Conservation (phyloP, 2,888 invertebrate genomes). For the Lutraria lutraria region DNA sequence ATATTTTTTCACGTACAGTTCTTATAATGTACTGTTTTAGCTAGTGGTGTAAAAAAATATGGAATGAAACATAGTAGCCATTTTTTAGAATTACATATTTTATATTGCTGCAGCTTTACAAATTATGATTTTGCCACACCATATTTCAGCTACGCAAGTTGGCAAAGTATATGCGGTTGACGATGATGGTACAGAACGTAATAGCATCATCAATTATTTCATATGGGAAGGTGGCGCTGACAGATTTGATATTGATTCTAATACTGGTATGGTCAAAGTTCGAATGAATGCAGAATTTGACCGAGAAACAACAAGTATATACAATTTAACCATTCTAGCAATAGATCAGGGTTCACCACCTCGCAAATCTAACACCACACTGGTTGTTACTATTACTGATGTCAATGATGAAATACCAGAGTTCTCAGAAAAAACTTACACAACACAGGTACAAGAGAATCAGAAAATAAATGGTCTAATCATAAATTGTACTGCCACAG, state of each 20-base stretch:
- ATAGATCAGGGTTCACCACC: slow-evolving; percentile 74
- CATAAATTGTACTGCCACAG: background rate
- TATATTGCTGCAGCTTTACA: no score
- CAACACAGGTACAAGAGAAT: background rate
- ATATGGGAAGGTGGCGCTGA: slow-evolving; percentile 52
- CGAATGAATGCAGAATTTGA: slow-evolving; percentile 50
- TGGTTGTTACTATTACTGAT: slow-evolving; percentile 75
- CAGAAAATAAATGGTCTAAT: background rate
- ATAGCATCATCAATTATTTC: slow-evolving; percentile 53
- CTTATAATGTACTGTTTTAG: no score
- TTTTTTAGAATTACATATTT: no score
- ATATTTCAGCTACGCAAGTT: slow-evolving; percentile 37
- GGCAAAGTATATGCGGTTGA: slow-evolving; percentile 46
- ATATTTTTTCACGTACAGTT: no score
- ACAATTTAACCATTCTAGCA: slow-evolving; percentile 74
- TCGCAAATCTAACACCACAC: slow-evolving; percentile 70
- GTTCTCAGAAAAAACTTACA: slow-evolving; percentile 21
- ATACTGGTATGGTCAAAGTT: slow-evolving; percentile 46
- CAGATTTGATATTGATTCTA: slow-evolving; percentile 50
- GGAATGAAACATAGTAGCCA: no score
- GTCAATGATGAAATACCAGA: slow-evolving; percentile 80
- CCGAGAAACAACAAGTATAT: slow-evolving; percentile 51
- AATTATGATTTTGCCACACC: background rate
- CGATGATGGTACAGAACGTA: slow-evolving; percentile 52
- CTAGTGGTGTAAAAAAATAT: no score